Evolutionary conservation across 2,888 invertebrate genomes (phyloP), one percentile per base, ranked within the genome.

Genomic region (Sphaerophoria rueppellii): DNA sequence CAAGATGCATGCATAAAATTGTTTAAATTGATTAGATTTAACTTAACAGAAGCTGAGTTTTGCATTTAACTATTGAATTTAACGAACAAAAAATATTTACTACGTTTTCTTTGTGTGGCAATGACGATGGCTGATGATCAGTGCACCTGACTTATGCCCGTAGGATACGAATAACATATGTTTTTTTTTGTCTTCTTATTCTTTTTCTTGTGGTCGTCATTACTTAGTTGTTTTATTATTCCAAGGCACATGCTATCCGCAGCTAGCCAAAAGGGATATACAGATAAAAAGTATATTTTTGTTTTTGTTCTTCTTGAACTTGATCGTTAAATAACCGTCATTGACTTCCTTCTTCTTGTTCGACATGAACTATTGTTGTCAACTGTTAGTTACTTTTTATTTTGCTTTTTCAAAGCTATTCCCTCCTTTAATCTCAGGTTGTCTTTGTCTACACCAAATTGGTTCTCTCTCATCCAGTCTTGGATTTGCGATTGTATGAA

Each of bases 271-370:
- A 24, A 24, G 24, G 24, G 24, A 24, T 24, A 24, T 24, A 24
- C 24, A 24, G 24, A 43, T 24, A 50, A 40, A 40, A 40, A n/a
- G 6, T 58, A 43, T 40, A 4, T 58, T 60, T 11, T 40, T 65
- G 43, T 50, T 72, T 80, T 54, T 81, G 76, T 83, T 81, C 63
- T 65, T 50, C 37, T 43, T 57, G 69, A 82, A 78, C 73, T 77
- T 85, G 65, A 81, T 85, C 85, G 85, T 85, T 85, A 85, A 85
- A 85, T 85, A 85, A 85, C 85, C 85, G 85, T 81, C 85, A 72
- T 60, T 79, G 70, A 83, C 79, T 82, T 82, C 82, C 82, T 79
- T 57, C 82, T 79, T 57, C 78, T 82, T 78, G 78, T 78, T 55
- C 48, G 40, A 57, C 72, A 82, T 72, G 50, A 71, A 71, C 72